Conservation (phyloP, 2,888 invertebrate genomes). For the Mythimna ferrago region DNA sequence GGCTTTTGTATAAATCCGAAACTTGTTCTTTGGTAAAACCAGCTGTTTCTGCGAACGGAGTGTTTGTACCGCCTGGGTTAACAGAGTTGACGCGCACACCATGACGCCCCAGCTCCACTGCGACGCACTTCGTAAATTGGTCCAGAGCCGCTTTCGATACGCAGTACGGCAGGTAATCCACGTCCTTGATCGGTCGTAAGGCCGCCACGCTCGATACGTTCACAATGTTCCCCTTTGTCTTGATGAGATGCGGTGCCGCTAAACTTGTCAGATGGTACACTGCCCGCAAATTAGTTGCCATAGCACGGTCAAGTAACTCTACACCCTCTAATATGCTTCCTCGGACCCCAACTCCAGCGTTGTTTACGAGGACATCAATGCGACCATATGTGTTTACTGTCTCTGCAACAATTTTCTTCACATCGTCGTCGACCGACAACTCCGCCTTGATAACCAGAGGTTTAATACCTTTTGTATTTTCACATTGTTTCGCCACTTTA, state of each 20-base stretch:
- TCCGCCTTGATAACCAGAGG: constrained; percentile 92
- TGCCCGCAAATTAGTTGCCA: constrained; percentile 95
- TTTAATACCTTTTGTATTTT: constrained; percentile 79
- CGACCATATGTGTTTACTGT: constrained; percentile 93
- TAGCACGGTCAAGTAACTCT: constrained; percentile 95
- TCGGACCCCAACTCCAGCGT: constrained; percentile 94
- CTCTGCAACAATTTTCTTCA: constrained; percentile 91
- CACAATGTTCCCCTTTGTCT: constrained; percentile 95
- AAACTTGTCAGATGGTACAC: constrained; percentile 95
- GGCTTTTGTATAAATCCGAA: constrained; percentile 93
- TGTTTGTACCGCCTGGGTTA: constrained; percentile 98
- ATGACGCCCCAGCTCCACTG: constrained; percentile 94
- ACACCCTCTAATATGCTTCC: constrained; percentile 95
- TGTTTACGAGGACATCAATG: constrained; percentile 95
- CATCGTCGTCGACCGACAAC: constrained; percentile 92
- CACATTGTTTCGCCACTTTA: constrained; percentile 91
- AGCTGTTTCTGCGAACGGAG: constrained; percentile 91
- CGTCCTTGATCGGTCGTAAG: constrained; percentile 87
- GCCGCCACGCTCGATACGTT: constrained; percentile 98
- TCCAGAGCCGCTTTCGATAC: constrained; percentile 98
- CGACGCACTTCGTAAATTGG: constrained; percentile 97
- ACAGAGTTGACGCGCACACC: constrained; percentile 97
- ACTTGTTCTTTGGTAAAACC: constrained; percentile 92
- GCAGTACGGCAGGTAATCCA: constrained; percentile 96
- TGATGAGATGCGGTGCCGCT: constrained; percentile 95